A percentile compares a stretch with the other conserved stretches of the same genome.
These are phyloP conservation scores for Neoniphon sammara DNA, from an alignment of 2,797 vertebrate species.

Conservation along the genomic window DNA sequence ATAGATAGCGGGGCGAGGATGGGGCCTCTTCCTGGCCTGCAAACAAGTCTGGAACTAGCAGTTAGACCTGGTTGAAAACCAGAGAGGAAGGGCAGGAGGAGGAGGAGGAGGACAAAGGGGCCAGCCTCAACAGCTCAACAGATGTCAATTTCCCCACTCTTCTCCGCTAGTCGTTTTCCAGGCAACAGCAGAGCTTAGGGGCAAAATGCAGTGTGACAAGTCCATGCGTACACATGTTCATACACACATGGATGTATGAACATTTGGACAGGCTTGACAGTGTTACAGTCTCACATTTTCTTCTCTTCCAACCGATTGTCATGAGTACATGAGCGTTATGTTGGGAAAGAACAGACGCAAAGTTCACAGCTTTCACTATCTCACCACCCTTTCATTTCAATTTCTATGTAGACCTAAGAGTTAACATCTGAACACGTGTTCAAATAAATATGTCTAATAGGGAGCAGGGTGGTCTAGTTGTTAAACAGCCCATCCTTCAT, in stretches of 20 bases:
- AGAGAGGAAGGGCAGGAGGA: slow-evolving; percentile 14
- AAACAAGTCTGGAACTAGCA: slow-evolving; percentile 37
- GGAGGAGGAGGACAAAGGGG: slow-evolving; percentile 9
- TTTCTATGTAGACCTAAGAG: not conserved
- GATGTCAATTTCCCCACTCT: slow-evolving; percentile 62
- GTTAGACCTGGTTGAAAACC: slow-evolving; percentile 45
- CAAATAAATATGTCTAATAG: slow-evolving; percentile 37
- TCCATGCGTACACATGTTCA: slow-evolving; percentile 20
- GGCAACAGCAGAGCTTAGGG: slow-evolving; percentile 22
- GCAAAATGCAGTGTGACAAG: slow-evolving; percentile 27
- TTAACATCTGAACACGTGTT: slow-evolving; percentile 30
- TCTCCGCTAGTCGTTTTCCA: slow-evolving; percentile 49
- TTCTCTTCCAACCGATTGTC: slow-evolving; percentile 9
- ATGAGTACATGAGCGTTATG: slow-evolving; percentile 1
- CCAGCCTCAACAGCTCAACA: slow-evolving; percentile 54
- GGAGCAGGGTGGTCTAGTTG: slow-evolving; percentile 57
- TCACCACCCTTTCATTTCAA: slow-evolving; percentile 9
- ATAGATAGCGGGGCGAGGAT: slow-evolving; percentile 6
- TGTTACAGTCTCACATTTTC: slow-evolving; percentile 12
- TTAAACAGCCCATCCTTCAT: slow-evolving; percentile 10
- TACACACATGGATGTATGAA: slow-evolving; percentile 12
- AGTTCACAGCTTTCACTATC: not conserved
- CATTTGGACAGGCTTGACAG: slow-evolving; percentile 9
- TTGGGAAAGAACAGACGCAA: not conserved
- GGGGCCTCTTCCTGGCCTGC: slow-evolving; percentile 25